phyloP scores from a whole-genome alignment of 2,797 vertebrate genomes.

The Thalassophryne amazonica region DNA sequence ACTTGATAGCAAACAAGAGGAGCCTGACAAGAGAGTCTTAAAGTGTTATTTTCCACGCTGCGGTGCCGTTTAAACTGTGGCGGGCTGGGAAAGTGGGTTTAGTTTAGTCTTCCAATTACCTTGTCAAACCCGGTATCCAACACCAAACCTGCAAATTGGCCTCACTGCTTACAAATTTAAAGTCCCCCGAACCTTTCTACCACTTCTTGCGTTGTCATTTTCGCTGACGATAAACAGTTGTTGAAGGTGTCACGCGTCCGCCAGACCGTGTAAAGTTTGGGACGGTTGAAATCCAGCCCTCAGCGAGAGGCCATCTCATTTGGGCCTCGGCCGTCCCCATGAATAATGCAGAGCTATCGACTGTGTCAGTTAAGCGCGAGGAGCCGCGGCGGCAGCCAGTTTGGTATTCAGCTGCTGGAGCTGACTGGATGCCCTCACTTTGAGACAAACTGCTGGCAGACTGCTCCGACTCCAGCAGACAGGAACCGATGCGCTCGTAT shows the following conservation, averaged over 20 bases:
- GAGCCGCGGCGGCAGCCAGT: slow-evolving; percentile 55
- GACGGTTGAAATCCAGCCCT: slow-evolving; percentile 64
- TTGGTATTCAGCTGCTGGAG: slow-evolving; percentile 70
- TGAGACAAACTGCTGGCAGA: slow-evolving; percentile 72
- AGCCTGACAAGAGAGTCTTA: slow-evolving; percentile 52
- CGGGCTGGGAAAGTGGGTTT: too few species aligned
- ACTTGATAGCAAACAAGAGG: slow-evolving; percentile 60
- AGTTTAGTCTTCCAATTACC: slow-evolving; percentile 28
- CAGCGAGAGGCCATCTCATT: slow-evolving; percentile 64
- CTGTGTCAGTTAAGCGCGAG: slow-evolving; percentile 64
- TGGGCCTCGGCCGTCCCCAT: slow-evolving; percentile 51
- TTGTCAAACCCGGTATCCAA: slow-evolving; percentile 15
- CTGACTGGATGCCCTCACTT: slow-evolving; percentile 72
- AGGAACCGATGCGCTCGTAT: slow-evolving; percentile 49
- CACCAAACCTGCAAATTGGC: slow-evolving; percentile 19
- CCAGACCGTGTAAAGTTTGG: slow-evolving; percentile 58
- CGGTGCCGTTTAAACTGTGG: too few species aligned
- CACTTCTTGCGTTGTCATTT: slow-evolving; percentile 57
- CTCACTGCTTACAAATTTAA: slow-evolving; percentile 4
- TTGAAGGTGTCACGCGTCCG: slow-evolving; percentile 61
- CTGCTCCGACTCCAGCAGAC: slow-evolving; percentile 58
- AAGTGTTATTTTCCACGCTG: slow-evolving; percentile 32
- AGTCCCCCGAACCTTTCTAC: not conserved
- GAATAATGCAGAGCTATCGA: slow-evolving; percentile 78
- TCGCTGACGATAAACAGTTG: slow-evolving; percentile 65